phyloP scores from a whole-genome alignment of 1,140 invertebrate genomes.

The Capitella teleta region DNA sequence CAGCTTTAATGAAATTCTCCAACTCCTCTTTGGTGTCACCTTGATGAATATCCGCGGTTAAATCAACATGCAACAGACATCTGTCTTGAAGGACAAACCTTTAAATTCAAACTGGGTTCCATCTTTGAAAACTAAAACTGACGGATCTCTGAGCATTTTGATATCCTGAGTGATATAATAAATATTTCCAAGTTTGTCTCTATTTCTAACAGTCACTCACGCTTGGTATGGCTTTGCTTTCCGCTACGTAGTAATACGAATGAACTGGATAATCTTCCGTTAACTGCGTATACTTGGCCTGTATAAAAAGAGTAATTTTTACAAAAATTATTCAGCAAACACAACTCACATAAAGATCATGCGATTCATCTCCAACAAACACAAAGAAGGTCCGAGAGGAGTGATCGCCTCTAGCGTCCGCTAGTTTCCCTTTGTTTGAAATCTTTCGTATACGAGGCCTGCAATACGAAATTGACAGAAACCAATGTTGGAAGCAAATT shows the following conservation, averaged over 20 bases:
- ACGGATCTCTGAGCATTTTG: conserved; percentile 18
- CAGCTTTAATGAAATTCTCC: conserved; percentile 74
- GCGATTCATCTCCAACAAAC: conserved; percentile 60
- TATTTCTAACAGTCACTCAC: not conserved
- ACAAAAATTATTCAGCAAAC: not conserved
- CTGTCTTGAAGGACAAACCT: conserved; percentile 41
- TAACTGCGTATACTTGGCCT: not conserved
- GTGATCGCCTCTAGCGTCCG: conserved; percentile 59
- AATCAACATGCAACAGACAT: conserved; percentile 9
- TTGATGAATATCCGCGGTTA: conserved; percentile 32
- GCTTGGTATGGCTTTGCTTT: not conserved
- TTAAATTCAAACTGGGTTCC: conserved; percentile 56
- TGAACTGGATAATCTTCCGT: not conserved
- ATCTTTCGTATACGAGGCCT: conserved; percentile 70
- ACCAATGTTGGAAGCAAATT: too few relatives aligned
- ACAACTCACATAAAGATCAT: conserved; percentile 60
- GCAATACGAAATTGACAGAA: conserved; percentile 13
- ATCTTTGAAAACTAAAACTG: conserved; percentile 78
- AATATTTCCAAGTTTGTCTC: not conserved
- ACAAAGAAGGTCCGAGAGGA: conserved; percentile 66
- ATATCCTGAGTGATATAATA: conserved; percentile 14
- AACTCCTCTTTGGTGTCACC: conserved; percentile 36
- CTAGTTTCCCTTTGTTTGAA: conserved; percentile 62
- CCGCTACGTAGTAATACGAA: not conserved
- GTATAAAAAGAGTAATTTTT: not conserved